Conservation (phyloP, 2,113 vertebrate genomes). For the Pionites leucogaster region DNA sequence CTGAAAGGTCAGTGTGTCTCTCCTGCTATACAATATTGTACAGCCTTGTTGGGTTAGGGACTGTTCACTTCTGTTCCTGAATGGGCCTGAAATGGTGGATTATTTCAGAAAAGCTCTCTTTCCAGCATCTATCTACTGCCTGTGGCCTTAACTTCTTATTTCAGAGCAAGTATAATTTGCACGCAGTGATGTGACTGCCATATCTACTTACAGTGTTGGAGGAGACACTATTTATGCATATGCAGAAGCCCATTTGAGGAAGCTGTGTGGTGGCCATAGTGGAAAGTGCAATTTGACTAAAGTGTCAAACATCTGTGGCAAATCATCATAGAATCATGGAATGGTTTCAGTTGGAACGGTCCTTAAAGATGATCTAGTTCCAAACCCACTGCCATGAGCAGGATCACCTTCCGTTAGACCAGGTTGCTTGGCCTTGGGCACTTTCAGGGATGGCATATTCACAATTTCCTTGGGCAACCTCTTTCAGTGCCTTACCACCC, state of each 20-base stretch:
- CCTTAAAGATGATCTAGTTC: not conserved
- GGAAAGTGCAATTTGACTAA: not conserved
- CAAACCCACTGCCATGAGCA: not conserved
- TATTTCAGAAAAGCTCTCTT: not conserved
- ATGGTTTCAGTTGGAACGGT: not conserved
- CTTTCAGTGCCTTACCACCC: not conserved
- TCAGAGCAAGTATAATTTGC: not conserved
- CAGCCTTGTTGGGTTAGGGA: not conserved
- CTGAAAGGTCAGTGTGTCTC: not conserved
- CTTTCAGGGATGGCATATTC: not conserved
- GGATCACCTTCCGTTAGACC: not conserved
- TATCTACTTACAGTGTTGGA: not conserved
- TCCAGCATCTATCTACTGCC: not conserved
- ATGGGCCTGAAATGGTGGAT: not conserved
- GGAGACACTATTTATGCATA: not conserved
- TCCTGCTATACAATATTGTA: not conserved
- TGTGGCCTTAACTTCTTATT: not conserved
- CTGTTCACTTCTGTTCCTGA: not conserved
- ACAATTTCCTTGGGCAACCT: not conserved
- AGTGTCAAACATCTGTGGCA: not conserved
- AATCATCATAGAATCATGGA: not conserved
- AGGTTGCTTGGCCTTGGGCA: not conserved
- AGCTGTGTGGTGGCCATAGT: not conserved
- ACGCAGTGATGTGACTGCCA: not conserved
- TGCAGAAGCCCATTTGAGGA: not conserved